Conservation (phyloP, 2,113 vertebrate species). For the Oplegnathus fasciatus region DNA sequence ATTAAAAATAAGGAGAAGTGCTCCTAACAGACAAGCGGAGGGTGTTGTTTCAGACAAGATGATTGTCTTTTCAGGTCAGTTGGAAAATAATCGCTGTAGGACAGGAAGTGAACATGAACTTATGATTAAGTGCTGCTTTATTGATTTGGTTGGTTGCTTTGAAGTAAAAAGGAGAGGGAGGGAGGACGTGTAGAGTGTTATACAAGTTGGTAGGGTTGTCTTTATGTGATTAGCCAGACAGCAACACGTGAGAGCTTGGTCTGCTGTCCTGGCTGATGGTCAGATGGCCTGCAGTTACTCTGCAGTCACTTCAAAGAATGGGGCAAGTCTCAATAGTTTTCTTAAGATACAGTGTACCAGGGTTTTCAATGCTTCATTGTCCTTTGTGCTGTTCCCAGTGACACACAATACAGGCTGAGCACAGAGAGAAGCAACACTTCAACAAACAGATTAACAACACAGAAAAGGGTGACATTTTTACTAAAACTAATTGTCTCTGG, state of each 20-base stretch:
- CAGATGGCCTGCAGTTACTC: slow-evolving; percentile 17
- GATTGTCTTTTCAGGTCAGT: neutral
- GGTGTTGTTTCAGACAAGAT: neutral
- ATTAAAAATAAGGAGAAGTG: neutral
- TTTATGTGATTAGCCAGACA: slow-evolving; percentile 22
- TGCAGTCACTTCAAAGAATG: neutral
- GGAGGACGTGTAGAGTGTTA: neutral
- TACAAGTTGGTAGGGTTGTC: neutral
- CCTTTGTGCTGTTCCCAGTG: neutral
- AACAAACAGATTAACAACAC: neutral
- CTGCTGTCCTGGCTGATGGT: slow-evolving; percentile 29
- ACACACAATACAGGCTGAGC: neutral
- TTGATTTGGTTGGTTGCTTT: neutral
- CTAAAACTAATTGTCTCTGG: neutral
- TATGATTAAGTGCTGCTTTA: neutral
- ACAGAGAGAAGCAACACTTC: neutral
- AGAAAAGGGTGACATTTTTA: neutral
- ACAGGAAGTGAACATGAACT: neutral
- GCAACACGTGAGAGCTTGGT: slow-evolving; percentile 48
- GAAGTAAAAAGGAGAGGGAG: neutral
- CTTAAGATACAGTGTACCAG: neutral
- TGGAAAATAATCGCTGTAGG: neutral
- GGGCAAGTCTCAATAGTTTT: slow-evolving; percentile 5
- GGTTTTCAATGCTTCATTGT: slow-evolving; percentile 22
- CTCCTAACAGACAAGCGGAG: neutral